Conservation (phyloP, 2,797 vertebrate species). For the Myotis findleyi region DNA sequence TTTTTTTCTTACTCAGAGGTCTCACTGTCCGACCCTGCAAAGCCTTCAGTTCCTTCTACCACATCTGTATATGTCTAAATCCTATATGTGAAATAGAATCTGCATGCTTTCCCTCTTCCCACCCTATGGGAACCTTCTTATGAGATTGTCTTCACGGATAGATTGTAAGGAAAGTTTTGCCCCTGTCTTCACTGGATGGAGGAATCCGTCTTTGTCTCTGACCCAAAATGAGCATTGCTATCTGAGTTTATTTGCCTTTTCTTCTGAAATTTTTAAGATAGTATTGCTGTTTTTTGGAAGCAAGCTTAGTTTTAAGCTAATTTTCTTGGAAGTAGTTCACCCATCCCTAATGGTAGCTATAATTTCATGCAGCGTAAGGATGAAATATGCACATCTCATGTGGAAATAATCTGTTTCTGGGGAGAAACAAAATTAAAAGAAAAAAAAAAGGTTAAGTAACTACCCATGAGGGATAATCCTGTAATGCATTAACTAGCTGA, state of each 20-base stretch:
- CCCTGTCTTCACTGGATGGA: neutral
- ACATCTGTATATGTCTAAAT: neutral
- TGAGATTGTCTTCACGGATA: neutral
- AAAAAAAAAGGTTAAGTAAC: slow-evolving; percentile 71
- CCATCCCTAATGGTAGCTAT: slow-evolving; percentile 58
- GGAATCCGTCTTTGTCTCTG: neutral
- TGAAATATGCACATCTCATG: slow-evolving; percentile 65
- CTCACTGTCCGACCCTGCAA: neutral
- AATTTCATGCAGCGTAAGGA: slow-evolving; percentile 69
- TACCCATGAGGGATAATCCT: slow-evolving; percentile 69
- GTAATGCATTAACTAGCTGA: slow-evolving; percentile 71
- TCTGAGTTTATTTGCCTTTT: neutral
- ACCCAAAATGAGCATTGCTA: neutral
- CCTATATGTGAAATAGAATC: neutral
- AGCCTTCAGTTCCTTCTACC: neutral
- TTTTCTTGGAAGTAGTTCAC: slow-evolving; percentile 64
- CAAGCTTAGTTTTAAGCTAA: slow-evolving; percentile 61
- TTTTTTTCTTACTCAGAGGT: neutral
- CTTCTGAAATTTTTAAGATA: slow-evolving; percentile 46
- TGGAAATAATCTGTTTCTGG: slow-evolving; percentile 80
- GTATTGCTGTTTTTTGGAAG: neutral
- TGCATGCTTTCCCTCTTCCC: neutral
- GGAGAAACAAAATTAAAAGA: slow-evolving; percentile 77
- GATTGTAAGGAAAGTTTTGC: neutral
- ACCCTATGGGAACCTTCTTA: neutral